Base-by-base conservation (phyloP, 2,113 vertebrate genomes). In the Notothenia rossii region DNA sequence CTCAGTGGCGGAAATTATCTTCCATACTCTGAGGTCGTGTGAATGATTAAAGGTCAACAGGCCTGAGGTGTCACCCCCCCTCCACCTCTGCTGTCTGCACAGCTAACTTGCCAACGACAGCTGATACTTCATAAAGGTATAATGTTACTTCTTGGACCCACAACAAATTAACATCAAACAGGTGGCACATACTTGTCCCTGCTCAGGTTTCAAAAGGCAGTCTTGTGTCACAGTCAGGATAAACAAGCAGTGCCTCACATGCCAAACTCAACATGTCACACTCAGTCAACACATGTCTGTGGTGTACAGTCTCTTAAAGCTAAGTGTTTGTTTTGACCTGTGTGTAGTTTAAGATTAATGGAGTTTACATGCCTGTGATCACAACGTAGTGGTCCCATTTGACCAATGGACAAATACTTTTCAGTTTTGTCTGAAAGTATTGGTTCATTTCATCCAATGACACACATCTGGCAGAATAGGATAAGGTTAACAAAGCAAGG, bases 91-190 rank as follows among this genome's bases (percentile, higher is more conserved):
- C 36, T 40, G 36, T n/a, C 29, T 18, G 10, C 17, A 48, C 12
- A 0, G 17, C 49, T 10, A 61, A 18, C 61, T 45, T 53, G 36
- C 59, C 54, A 72, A 17, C 46, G 68, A 22, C 80, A 86, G 86
- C 85, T 88, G 79, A 86, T 64, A 33, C 56, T 76, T 75, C 72
- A 82, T 79, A 66, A 64, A 65, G 20, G 0, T 78, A 72, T 93
- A 56, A 72, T 8, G 77, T 92, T 86, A 74, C 85, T 17, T 73
- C 53, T 73, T 55, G 59, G 81, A 76, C 53, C 55, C 43, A 81
- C 56, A 85, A 79, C 72, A 90, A 80, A 68, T 75, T 59, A 77
- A 75, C 85, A 83, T 86, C 81, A 85, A 75, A 82, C 82, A 75
- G 63, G 43, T 20, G 18, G 43, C 65, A 56, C 72, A 89, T 85